Percentiles rank a stretch among this genome's conserved stretches.
Conservation (phyloP, 2,888 invertebrate genomes). For the Heliconius cydno region DNA sequence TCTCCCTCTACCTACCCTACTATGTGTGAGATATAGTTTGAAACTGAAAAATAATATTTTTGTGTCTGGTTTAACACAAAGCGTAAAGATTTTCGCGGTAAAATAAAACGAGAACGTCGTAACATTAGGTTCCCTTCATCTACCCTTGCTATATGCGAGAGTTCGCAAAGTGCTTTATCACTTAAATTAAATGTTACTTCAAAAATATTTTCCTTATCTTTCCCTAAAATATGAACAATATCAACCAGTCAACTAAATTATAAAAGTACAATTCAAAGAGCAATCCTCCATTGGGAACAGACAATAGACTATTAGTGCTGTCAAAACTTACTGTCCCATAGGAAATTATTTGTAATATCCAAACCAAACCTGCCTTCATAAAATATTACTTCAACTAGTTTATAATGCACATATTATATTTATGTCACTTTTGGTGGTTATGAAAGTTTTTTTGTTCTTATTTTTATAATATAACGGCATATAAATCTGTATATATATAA, state of each 20-base stretch:
- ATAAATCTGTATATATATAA: too few species aligned
- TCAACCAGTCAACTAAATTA: slow-evolving; percentile 13
- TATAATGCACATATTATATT: slow-evolving; percentile 28
- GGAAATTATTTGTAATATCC: slow-evolving; percentile 40
- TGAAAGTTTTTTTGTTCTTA: background rate
- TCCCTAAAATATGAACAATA: background rate
- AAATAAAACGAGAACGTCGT: background rate
- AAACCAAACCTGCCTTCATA: slow-evolving; percentile 37
- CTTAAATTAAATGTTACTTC: background rate
- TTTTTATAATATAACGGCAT: background rate
- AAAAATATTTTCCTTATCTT: background rate
- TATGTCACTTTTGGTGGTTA: background rate
- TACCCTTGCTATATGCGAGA: background rate
- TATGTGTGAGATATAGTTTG: too few species aligned
- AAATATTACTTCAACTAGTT: slow-evolving; percentile 39
- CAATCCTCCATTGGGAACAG: slow-evolving; percentile 16
- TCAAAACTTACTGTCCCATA: slow-evolving; percentile 39
- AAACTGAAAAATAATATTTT: too few species aligned
- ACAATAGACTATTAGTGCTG: slow-evolving; percentile 48
- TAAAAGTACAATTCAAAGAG: slow-evolving; percentile 3
- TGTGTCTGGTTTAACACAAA: too few species aligned
- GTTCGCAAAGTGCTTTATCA: background rate
- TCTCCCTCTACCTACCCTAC: too few species aligned
- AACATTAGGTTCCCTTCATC: background rate
- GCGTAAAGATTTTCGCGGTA: too few species aligned